Evolutionary conservation across 2,797 vertebrate species (phyloP), one percentile per base, ranked within the genome.

Genomic region (Heliangelus exortis): DNA sequence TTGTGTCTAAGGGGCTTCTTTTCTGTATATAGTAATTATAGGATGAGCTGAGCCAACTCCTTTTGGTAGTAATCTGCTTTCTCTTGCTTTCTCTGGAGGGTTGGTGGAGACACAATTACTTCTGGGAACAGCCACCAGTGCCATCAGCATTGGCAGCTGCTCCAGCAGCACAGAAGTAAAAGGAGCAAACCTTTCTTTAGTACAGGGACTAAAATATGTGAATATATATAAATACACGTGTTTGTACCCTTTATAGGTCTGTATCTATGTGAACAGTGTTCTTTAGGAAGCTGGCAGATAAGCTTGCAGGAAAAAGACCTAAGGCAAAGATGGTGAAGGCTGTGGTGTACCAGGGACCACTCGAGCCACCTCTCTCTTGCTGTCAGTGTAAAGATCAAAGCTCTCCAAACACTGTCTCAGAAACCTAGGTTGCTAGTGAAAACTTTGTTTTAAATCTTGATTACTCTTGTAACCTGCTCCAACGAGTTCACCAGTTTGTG

Each of bases 231-330:
- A 94, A 67, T 96, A 75, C 31, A 4, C 91, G 47, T 95, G 88
- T 72, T 92, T 95, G 80, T 95, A 89, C 57, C 91, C 66, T 96
- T 95, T 91, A 65, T 94, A 94, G 68, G 73, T 90, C 63, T 48
- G n/a, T 92, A n/a, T 39, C 61, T 21, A 9, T 82, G 66, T 68
- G 77, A 89, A 53, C 75, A 72, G 36, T 88, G 78, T 90, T 80
- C 43, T 28, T 90, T 94, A 95, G 87, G 65, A 95, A 81, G 80
- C 50, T 80, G 77, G 83, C 57, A 72, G 83, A 61, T 67, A 47
- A 43, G 54, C 48, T 86, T 87, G 66, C 87, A 83, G 47, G 86
- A 81, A 69, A 68, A 57, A 54, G 75, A 7, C 17, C 0, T 61
- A 53, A 77, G 53, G 67, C 72, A 76, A 69, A 58, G 26, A 8